These are phyloP conservation scores for Hyperoplus lanceolatus DNA, from an alignment of 2,797 vertebrate genomes.

Conservation along the genomic window DNA sequence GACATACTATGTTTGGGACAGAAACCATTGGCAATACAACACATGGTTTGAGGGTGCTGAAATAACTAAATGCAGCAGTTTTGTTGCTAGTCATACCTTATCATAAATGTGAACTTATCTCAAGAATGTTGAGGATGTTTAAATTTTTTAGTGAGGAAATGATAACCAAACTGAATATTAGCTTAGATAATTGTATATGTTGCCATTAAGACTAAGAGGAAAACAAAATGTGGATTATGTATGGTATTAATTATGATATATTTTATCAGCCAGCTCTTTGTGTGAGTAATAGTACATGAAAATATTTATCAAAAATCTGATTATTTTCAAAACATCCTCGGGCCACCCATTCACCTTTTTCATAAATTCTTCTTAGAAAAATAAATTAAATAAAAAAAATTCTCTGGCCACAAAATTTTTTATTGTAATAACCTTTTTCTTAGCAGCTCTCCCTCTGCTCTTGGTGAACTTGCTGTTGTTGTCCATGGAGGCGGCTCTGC, in stretches of 20 bases:
- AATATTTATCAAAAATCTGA: not conserved
- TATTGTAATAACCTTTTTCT: slow-evolving; percentile 90
- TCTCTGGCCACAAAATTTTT: not conserved
- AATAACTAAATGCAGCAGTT: slow-evolving; percentile 7
- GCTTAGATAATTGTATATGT: not conserved
- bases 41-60: not conserved
- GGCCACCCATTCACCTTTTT: not conserved
- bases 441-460: slow-evolving; percentile 96
- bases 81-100: not conserved
- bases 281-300: not conserved
- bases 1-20: slow-evolving; percentile 16
- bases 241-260: slow-evolving; percentile 3
- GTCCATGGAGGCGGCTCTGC: slow-evolving; percentile 97
- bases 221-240: not conserved
- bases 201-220: not conserved
- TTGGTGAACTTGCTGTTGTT: slow-evolving; percentile 99
- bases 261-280: not conserved
- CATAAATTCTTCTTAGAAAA: not conserved
- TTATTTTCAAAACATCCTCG: not conserved
- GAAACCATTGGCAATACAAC: not conserved
- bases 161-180: not conserved
- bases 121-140: not conserved
- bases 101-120: not conserved
- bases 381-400: not conserved
- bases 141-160: not conserved